phyloP scores from a whole-genome alignment of 92 coral and sea anemone genomes.

The Epizoanthus ramosus region DNA sequence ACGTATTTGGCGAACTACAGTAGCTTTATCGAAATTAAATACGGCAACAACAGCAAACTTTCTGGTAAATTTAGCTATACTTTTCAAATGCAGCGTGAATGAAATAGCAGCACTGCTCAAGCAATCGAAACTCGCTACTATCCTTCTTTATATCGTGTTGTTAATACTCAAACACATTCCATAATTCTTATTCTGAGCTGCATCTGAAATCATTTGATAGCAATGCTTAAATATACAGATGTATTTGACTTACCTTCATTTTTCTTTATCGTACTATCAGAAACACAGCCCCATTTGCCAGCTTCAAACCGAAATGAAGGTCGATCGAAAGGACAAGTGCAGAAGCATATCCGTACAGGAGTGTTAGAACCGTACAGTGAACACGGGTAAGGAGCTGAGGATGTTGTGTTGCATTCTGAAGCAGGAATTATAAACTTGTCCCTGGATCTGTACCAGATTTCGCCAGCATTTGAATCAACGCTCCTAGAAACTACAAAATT shows the following conservation, averaged over 20 bases:
- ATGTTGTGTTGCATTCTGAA: conserved; percentile 10
- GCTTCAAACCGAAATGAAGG: conserved; percentile 30
- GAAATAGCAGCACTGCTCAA: too few relatives aligned
- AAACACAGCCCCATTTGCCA: conserved; percentile 16
- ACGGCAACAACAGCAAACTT: too few relatives aligned
- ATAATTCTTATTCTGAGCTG: too few relatives aligned
- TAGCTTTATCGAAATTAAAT: too few relatives aligned
- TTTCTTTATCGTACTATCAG: conserved; percentile 9
- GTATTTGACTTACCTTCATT: not conserved
- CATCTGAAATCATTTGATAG: too few relatives aligned
- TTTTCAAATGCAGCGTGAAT: too few relatives aligned
- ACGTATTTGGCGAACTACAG: too few relatives aligned
- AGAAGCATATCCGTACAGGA: not conserved
- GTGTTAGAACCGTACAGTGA: not conserved
- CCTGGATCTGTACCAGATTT: conserved; percentile 17
- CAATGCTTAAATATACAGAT: too few relatives aligned
- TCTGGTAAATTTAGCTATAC: too few relatives aligned
- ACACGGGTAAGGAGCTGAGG: not conserved
- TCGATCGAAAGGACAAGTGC: not conserved
- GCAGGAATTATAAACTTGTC: conserved; percentile 30
- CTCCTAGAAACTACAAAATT: not conserved
- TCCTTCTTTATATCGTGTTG: too few relatives aligned
- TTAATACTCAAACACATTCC: too few relatives aligned
- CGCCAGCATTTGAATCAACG: not conserved
- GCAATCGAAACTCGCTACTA: too few relatives aligned